phyloP scores from a whole-genome alignment of 2,888 invertebrate genomes.

The Drepanosiphum platanoidis region DNA sequence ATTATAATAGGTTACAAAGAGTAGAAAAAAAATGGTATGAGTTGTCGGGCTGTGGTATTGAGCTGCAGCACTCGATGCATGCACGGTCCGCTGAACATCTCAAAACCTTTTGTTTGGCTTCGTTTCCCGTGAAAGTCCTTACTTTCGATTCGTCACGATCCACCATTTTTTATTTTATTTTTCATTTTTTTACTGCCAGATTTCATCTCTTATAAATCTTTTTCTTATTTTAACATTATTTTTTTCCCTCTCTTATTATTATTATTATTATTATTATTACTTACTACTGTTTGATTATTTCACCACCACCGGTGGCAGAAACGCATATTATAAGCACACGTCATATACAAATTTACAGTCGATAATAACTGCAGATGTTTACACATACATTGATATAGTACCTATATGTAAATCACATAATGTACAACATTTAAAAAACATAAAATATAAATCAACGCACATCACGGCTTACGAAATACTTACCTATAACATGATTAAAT shows the following conservation, averaged over 20 bases:
- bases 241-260: conserved; percentile 36
- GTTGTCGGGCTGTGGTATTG: conserved; percentile 62
- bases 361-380: not conserved
- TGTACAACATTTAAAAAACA: too few relatives aligned
- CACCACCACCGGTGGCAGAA: conserved; percentile 32
- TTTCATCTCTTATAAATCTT: conserved; percentile 61
- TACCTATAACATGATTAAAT: too few relatives aligned
- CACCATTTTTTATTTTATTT: conserved; percentile 63
- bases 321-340: not conserved
- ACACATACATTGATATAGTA: not conserved
- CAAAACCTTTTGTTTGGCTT: conserved; percentile 64
- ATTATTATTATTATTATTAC: conserved; percentile 38
- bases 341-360: not conserved
- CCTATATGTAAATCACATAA: too few relatives aligned
- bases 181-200: conserved; percentile 59
- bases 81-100: conserved; percentile 62
- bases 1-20: conserved; percentile 61
- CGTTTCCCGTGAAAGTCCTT: conserved; percentile 65
- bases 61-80: conserved; percentile 48
- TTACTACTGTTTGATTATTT: conserved; percentile 53
- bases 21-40: conserved; percentile 54
- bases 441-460: too few relatives aligned
- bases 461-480: too few relatives aligned
- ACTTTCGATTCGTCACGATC: conserved; percentile 64
- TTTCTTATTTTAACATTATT: conserved; percentile 51